phyloP scores from a whole-genome alignment of 2,113 vertebrate species.

The Callithrix jacchus region DNA sequence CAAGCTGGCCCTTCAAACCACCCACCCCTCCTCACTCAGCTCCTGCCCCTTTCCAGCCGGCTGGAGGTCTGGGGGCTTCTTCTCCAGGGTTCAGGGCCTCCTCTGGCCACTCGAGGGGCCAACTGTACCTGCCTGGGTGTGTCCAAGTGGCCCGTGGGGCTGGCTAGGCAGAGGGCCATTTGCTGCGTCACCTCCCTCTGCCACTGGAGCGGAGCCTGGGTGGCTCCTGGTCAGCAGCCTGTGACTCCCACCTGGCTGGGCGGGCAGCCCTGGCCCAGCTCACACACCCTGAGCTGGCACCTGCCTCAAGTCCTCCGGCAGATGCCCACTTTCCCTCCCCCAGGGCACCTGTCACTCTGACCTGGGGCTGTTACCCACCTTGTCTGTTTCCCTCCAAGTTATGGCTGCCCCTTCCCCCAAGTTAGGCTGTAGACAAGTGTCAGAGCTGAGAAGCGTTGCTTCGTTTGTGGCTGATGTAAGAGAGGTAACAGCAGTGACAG shows the following conservation, averaged over 20 bases:
- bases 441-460: not conserved
- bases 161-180: not conserved
- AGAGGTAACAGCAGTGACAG: rapidly evolving
- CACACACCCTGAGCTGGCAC: not conserved
- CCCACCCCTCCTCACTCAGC: rapidly evolving
- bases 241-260: not conserved
- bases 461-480: rapidly evolving
- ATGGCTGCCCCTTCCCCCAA: not conserved
- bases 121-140: rapidly evolving
- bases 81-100: not conserved
- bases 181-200: no score
- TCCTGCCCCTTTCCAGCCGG: rapidly evolving
- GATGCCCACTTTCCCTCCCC: not conserved
- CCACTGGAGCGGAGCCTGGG: rapidly evolving
- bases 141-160: not conserved
- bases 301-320: not conserved
- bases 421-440: not conserved
- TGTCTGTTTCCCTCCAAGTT: not conserved
- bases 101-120: rapidly evolving
- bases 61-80: not conserved
- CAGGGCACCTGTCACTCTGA: not conserved
- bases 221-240: not conserved
- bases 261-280: rapidly evolving
- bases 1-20: not conserved
- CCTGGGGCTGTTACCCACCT: not conserved